Evolutionary conservation across 2,888 invertebrate species (phyloP), one percentile per base, ranked within the genome.

Genomic region (Volucella zonaria): DNA sequence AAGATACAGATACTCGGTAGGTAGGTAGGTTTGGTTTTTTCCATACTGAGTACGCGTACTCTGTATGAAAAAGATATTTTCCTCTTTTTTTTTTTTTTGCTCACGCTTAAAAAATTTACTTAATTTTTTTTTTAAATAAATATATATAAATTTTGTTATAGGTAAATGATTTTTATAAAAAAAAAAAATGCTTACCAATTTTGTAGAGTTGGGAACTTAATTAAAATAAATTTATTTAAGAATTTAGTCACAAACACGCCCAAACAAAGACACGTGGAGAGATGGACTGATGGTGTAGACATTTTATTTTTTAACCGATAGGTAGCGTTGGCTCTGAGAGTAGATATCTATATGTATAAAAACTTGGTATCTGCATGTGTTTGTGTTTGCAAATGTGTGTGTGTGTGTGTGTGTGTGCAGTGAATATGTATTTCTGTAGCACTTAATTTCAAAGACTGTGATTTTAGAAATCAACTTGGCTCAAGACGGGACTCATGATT

Each of bases 261-360:
- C 79, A 64, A 42, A 23, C 68, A 31, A 64, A 82, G 74, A 64
- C 74, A 82, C 82, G 74, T 82, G 82, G 73, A 82, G 73, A 82
- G 71, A 82, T 68, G 58, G 68, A 82, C 82, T 82, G 68, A 78
- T 76, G 59, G 81, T 78, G 68, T 74, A 78, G 82, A 82, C 82
- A 82, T 82, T 82, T 68, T 78, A 14, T 15, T 58, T 82, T 64
- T 42, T 43, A 47, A 18, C 45, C 67, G 61, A 56, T 73, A 54
- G 18, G 61, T 51, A 66, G 75, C 76, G 76, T 51, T 61, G 43
- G 66, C 9, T 58, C 43, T 61, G 67, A 56, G 58, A 56, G 31
- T 23, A 23, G 2, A n/a, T 31, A 31, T 31, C 6, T 31, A 31
- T 31, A 31, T 31, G 31, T 31, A 31, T 31, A 43, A 43, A 73